A percentile compares a stretch with the other conserved stretches of the same genome.
Conservation (phyloP, 2,888 invertebrate species). For the Papilio protenor region DNA sequence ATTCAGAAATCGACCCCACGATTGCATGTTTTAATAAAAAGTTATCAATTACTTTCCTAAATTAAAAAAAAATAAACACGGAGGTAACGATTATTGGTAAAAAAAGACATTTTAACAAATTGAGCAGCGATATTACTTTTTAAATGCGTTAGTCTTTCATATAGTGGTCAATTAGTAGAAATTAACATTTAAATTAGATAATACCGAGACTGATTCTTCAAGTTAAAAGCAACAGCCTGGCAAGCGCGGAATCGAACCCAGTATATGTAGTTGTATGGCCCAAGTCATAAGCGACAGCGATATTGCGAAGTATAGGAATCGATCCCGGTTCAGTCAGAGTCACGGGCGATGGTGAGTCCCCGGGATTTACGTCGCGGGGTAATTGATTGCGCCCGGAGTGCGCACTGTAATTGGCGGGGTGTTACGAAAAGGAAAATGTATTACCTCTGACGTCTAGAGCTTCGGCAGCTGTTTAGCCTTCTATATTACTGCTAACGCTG, state of each 20-base stretch:
- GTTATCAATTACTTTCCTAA: no score
- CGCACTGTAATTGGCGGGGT: conserved; percentile 42
- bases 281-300: not conserved
- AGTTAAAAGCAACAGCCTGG: not conserved
- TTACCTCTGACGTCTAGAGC: conserved; percentile 39
- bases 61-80: no score
- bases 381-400: conserved; percentile 42
- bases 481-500: not conserved
- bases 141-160: not conserved
- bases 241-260: not conserved
- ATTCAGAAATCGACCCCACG: not conserved
- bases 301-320: not conserved
- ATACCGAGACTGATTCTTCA: not conserved
- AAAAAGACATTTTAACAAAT: no score
- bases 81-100: no score
- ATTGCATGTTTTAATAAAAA: not conserved
- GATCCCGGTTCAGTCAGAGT: conserved; percentile 46
- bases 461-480: conserved; percentile 31
- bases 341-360: conserved; percentile 57
- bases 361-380: conserved; percentile 38
- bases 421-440: conserved; percentile 41
- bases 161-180: not conserved
- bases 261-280: not conserved
- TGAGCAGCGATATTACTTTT: no score
- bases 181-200: not conserved